Evolutionary conservation across 1,140 invertebrate species (phyloP), one percentile per base, ranked within the genome.

Genomic region (Anastrepha ludens): DNA sequence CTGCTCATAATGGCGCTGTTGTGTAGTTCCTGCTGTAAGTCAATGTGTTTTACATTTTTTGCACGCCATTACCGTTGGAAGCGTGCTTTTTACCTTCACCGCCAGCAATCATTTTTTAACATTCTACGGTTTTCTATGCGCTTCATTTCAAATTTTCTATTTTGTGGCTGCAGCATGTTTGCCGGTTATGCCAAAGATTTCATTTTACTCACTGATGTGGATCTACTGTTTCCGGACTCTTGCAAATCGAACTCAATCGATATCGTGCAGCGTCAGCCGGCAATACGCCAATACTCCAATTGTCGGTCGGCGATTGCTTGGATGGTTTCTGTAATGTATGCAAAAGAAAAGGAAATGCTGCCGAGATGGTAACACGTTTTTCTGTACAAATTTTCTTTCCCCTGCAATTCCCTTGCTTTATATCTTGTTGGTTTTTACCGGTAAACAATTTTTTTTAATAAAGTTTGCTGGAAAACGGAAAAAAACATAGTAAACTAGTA

Each of bases 1-100:
- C 29, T 13, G 29, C 29, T 67, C 65, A 67, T 67, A 67, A 67
- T 67, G 65, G 65, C 65, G 65, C 39, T 67, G 65, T 67, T 67
- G 65, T 67, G 65, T 13, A 67, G 65, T 67, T 67, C 65, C 65
- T 67, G 65, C 13, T 67, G 65, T 20, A 67, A 67, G 65, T 67
- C 65, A 20, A 67, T 67, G 20, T 67, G 65, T 67, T 67, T 39
- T 29, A 67, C 65, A 67, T 11, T 11, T 7, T 41, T 67, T 67
- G 13, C 13, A 58, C 55, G 13, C 55, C 55, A 58, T 58, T 58
- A 58, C 13, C 55, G 13, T 58, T 58, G 55, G 55, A 7, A 58
- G 55, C 55, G 55, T 58, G 13, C 13, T 58, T 58, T 58, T 58
- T 13, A 58, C 7, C 13, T 58, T 58, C 55, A 13, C 13, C 55